Conservation (phyloP, 2,888 invertebrate species). For the Phyto melanocephala region DNA sequence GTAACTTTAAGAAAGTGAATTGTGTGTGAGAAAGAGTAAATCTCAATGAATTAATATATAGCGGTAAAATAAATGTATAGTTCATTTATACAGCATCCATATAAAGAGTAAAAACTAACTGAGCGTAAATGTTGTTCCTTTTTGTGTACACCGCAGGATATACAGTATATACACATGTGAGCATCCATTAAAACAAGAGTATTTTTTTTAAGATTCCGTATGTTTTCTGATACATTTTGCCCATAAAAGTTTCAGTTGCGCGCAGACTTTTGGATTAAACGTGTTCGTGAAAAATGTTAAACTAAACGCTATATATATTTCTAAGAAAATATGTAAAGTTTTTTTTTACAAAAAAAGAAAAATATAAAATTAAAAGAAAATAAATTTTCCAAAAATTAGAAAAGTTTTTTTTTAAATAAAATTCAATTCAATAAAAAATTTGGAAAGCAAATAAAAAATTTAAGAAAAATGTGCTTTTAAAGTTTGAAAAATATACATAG, state of each 20-base stretch:
- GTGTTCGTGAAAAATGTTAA: constrained; percentile 37
- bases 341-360: constrained; percentile 23
- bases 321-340: constrained; percentile 1
- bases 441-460: background rate
- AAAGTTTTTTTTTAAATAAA: too few relatives aligned
- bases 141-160: constrained; percentile 35
- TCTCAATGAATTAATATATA: constrained; percentile 22
- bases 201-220: constrained; percentile 21
- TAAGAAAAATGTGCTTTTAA: background rate
- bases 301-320: background rate
- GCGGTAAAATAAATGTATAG: constrained; percentile 18
- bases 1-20: background rate
- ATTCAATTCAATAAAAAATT: background rate
- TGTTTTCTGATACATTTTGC: constrained; percentile 33
- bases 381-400: too few relatives aligned
- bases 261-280: constrained; percentile 65
- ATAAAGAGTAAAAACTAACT: background rate
- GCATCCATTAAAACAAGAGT: constrained; percentile 39
- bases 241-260: constrained; percentile 61
- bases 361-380: background rate
- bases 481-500: background rate
- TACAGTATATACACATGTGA: constrained; percentile 46
- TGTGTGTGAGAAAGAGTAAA: background rate
- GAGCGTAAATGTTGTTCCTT: background rate
- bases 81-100: constrained; percentile 35